These are phyloP conservation scores for Harlomillsia oculata DNA, from an alignment of 1,140 invertebrate genomes.

Conservation along the genomic window DNA sequence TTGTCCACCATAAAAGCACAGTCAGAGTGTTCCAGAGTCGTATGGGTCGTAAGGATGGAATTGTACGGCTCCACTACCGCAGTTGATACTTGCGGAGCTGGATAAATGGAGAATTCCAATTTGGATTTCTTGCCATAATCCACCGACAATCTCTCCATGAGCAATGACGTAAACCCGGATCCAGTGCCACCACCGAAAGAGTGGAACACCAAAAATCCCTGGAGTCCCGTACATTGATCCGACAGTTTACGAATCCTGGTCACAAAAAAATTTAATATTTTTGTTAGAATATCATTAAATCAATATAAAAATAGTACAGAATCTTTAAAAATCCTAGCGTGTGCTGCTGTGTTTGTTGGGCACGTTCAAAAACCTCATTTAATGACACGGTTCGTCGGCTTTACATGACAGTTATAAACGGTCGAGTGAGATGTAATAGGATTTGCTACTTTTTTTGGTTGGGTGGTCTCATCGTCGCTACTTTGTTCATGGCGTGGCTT, in stretches of 20 bases:
- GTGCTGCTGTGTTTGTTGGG: not conserved
- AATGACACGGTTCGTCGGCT: no score
- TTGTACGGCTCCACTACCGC: slow-evolving; percentile 53
- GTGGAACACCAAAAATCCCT: slow-evolving; percentile 72
- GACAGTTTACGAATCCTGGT: slow-evolving; percentile 66
- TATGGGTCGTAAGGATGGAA: slow-evolving; percentile 58
- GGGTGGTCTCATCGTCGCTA: no score
- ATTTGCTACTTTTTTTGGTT: no score
- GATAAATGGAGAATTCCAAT: slow-evolving; percentile 80
- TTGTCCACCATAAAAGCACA: slow-evolving; percentile 63
- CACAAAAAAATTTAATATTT: slow-evolving; percentile 35
- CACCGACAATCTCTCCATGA: slow-evolving; percentile 78
- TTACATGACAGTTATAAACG: no score
- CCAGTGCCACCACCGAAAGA: slow-evolving; percentile 86
- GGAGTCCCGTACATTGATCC: slow-evolving; percentile 71
- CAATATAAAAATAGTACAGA: not conserved
- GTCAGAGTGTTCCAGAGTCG: slow-evolving; percentile 59
- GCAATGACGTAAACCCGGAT: slow-evolving; percentile 73
- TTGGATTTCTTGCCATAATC: slow-evolving; percentile 85
- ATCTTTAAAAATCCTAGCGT: not conserved
- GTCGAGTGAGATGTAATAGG: no score
- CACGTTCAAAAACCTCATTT: no score
- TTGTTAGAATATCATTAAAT: not conserved
- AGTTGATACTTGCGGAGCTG: slow-evolving; percentile 61
- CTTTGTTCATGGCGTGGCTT: no score